Percentiles rank a stretch among this genome's conserved stretches.
These are phyloP conservation scores for Pentamera pediparva DNA, from an alignment of 53 echinoderm and acorn worm species.

Conservation along the genomic window DNA sequence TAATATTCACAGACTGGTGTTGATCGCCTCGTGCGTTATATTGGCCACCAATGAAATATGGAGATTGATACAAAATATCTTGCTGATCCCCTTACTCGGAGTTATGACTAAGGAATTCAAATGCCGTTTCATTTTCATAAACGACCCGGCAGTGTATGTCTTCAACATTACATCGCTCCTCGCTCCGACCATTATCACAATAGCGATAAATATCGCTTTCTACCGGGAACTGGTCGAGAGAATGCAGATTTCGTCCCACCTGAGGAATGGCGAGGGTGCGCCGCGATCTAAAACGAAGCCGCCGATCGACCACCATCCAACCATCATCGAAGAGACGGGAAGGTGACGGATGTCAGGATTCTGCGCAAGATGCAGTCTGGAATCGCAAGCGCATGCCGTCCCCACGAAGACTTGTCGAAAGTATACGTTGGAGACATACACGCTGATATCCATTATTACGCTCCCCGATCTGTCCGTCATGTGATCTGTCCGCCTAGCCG, in stretches of 20 bases:
- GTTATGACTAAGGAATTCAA: neutral
- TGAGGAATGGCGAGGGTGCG: neutral
- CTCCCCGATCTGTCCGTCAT: no score
- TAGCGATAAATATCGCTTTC: neutral
- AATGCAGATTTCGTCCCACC: neutral
- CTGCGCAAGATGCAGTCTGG: no score
- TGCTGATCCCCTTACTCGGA: neutral
- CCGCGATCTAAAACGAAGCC: no score
- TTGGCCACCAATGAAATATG: neutral
- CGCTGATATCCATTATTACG: no score
- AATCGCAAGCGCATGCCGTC: no score
- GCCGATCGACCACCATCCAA: no score
- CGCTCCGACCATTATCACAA: neutral
- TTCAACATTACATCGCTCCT: no score
- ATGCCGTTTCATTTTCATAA: neutral
- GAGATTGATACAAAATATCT: neutral
- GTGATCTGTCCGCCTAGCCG: no score
- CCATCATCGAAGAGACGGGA: no score
- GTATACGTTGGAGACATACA: no score
- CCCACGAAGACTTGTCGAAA: no score
- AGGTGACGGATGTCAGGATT: no score
- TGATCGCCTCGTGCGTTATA: neutral
- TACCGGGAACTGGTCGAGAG: neutral
- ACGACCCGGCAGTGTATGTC: neutral
- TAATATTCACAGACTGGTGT: neutral